Conservation (phyloP, 2,113 vertebrate genomes). For the Stomatorhinus ivindoensis region DNA sequence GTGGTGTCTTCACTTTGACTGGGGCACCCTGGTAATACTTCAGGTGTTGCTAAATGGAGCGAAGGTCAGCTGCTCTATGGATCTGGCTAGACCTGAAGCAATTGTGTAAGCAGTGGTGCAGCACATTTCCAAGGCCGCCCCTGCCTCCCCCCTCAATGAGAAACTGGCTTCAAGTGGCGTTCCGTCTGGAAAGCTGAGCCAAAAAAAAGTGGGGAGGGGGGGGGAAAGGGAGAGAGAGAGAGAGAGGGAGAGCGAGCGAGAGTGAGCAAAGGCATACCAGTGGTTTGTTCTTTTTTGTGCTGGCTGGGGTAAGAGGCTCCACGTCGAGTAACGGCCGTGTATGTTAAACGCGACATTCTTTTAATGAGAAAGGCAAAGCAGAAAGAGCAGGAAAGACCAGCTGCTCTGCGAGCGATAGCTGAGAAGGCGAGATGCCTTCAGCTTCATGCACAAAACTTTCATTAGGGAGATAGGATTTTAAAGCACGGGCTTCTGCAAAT, state of each 20-base stretch:
- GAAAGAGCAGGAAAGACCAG: not conserved
- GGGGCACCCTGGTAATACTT: not conserved
- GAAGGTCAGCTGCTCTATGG: slow-evolving; percentile 1
- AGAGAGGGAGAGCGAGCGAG: not conserved
- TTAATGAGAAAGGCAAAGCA: not conserved
- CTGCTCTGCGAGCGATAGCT: not conserved
- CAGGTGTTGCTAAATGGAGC: slow-evolving; percentile 13
- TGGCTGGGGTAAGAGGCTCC: not conserved
- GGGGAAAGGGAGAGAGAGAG: not conserved
- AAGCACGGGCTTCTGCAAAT: not conserved
- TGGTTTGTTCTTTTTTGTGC: not conserved
- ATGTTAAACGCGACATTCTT: not conserved
- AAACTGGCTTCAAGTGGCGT: slow-evolving; percentile 13
- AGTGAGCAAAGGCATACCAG: not conserved
- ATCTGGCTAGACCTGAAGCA: not conserved
- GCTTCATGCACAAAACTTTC: not conserved
- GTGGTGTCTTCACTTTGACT: not conserved
- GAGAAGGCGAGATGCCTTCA: not conserved
- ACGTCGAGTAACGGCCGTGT: not conserved
- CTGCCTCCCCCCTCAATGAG: not conserved
- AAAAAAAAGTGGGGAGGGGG: not conserved
- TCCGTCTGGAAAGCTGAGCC: not conserved
- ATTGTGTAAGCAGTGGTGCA: not conserved
- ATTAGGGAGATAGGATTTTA: not conserved
- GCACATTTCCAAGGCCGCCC: not conserved